Percentiles rank a stretch among this genome's conserved stretches.
phyloP scores from a whole-genome alignment of 2,888 invertebrate genomes.

The Scotopteryx bipunctaria region DNA sequence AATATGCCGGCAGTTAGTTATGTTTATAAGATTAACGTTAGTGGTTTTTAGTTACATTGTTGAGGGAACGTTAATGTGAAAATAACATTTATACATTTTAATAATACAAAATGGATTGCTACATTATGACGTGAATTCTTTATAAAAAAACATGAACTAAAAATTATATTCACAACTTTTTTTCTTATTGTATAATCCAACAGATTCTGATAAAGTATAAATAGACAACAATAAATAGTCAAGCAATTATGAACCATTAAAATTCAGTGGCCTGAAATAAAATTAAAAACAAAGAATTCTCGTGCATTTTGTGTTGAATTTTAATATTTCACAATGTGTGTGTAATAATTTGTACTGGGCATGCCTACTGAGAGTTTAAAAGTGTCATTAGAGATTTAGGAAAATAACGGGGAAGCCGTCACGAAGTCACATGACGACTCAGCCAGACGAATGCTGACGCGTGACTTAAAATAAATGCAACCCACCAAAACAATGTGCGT shows the following conservation, averaged over 20 bases:
- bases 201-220: background rate
- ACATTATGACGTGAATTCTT: too few relatives aligned
- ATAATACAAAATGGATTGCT: too few relatives aligned
- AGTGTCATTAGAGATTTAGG: conserved; percentile 57
- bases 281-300: conserved; percentile 26
- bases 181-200: background rate
- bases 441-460: conserved; percentile 63
- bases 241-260: conserved; percentile 24
- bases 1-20: conserved; percentile 36
- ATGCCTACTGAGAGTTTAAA: conserved; percentile 41
- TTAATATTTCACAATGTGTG: conserved; percentile 41
- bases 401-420: conserved; percentile 56
- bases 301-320: conserved; percentile 21
- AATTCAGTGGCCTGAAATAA: conserved; percentile 21
- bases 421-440: conserved; percentile 66
- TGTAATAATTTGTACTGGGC: conserved; percentile 41
- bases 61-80: conserved; percentile 1
- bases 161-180: background rate
- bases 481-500: conserved; percentile 64
- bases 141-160: background rate
- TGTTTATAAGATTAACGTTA: conserved; percentile 19
- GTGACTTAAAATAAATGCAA: conserved; percentile 65
- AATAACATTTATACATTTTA: too few relatives aligned
- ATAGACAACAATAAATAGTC: conserved; percentile 26
- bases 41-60: background rate